Conservation (phyloP, 2,888 invertebrate species). For the Lumbricus terrestris region DNA sequence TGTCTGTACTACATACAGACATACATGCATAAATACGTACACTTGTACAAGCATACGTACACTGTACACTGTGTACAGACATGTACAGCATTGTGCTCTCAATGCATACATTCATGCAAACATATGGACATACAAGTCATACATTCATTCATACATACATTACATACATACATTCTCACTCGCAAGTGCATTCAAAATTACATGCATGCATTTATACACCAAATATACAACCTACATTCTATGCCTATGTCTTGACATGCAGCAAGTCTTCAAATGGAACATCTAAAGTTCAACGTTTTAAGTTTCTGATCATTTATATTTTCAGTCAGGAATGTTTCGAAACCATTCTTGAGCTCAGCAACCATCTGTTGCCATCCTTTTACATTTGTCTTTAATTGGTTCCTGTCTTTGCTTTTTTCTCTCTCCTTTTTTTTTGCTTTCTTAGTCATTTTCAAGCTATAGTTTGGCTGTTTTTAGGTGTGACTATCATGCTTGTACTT, state of each 20-base stretch:
- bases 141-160: not conserved
- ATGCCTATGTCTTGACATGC: too few relatives aligned
- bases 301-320: too few relatives aligned
- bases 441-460: not conserved
- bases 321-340: too few relatives aligned
- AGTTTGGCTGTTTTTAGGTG: not conserved
- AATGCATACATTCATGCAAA: too few relatives aligned
- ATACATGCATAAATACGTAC: not conserved
- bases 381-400: not conserved
- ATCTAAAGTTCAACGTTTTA: too few relatives aligned
- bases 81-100: too few relatives aligned
- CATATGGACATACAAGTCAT: not conserved
- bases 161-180: not conserved
- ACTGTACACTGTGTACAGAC: too few relatives aligned
- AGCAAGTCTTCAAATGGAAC: too few relatives aligned
- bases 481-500: not conserved
- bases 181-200: too few relatives aligned
- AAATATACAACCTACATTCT: too few relatives aligned
- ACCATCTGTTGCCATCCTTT: not conserved
- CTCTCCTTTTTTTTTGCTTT: not conserved
- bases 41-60: not conserved
- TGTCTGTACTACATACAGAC: not conserved
- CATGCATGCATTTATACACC: not conserved
- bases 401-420: not conserved
- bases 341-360: too few relatives aligned